Evolutionary conservation across 2,797 vertebrate genomes (phyloP).

Genomic region (Brachymystax lenok): DNA sequence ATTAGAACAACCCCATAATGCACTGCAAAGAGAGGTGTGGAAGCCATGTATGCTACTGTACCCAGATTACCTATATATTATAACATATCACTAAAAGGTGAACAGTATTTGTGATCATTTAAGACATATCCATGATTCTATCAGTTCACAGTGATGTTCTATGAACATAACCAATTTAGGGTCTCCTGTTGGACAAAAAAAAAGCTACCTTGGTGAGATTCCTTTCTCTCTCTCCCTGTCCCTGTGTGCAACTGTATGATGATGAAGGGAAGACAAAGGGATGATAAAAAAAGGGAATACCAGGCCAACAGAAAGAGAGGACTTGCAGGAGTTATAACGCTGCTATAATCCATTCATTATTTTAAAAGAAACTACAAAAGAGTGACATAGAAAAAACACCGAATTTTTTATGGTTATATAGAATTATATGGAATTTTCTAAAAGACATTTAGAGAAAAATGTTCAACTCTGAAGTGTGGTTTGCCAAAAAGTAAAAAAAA

Average conservation of each 20-base stretch:
- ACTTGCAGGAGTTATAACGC: slow-evolving; percentile 61
- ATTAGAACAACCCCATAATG: slow-evolving; percentile 32
- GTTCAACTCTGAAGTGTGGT: slow-evolving; percentile 66
- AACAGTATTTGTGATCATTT: not conserved
- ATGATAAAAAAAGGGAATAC: slow-evolving; percentile 31
- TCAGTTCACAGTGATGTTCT: slow-evolving; percentile 56
- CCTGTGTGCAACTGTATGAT: not conserved
- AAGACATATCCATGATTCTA: not conserved
- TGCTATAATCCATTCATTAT: slow-evolving; percentile 72
- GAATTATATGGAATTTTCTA: slow-evolving; percentile 82
- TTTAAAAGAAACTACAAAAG: slow-evolving; percentile 56
- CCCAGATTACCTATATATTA: not conserved
- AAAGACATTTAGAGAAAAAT: slow-evolving; percentile 68
- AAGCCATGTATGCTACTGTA: slow-evolving; percentile 6
- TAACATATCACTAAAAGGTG: not conserved
- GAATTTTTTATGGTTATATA: slow-evolving; percentile 85
- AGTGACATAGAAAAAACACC: slow-evolving; percentile 72
- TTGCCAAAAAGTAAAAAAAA: slow-evolving; percentile 68
- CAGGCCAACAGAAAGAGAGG: slow-evolving; percentile 41
- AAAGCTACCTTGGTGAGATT: not conserved
- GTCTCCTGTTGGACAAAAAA: not conserved
- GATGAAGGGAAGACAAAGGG: slow-evolving; percentile 17
- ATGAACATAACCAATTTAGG: slow-evolving; percentile 62
- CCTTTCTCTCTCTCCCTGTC: not conserved
- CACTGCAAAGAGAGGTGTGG: not conserved